A percentile compares a stretch with the other conserved stretches of the same genome.
Evolutionary conservation across 2,888 invertebrate genomes (phyloP).

Genomic region (Hoplodrina blanda): DNA sequence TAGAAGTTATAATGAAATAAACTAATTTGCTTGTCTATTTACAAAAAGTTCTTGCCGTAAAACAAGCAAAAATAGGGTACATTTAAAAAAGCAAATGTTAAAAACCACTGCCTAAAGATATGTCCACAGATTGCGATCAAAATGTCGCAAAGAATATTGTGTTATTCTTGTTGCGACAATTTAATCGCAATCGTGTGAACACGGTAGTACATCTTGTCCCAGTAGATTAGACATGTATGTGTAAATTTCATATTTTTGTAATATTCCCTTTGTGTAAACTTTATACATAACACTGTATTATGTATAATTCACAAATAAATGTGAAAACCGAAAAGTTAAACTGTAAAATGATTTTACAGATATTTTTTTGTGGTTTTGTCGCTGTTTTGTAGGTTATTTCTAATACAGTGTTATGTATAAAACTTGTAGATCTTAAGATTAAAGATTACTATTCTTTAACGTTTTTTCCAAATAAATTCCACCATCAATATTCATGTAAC

Average conservation of each 20-base stretch:
- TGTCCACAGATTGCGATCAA: conserved; percentile 29
- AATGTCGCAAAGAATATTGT: conserved; percentile 43
- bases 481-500: conserved; percentile 54
- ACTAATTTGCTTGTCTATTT: background rate
- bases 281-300: conserved; percentile 37
- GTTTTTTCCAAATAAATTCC: conserved; percentile 55
- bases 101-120: conserved; percentile 17
- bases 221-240: conserved; percentile 49
- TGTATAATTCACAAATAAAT: background rate
- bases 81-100: conserved; percentile 23
- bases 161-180: conserved; percentile 32
- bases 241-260: conserved; percentile 66
- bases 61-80: background rate
- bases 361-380: background rate
- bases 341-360: conserved; percentile 18
- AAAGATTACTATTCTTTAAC: conserved; percentile 57
- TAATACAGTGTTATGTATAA: conserved; percentile 40
- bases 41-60: conserved; percentile 10
- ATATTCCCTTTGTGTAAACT: conserved; percentile 47
- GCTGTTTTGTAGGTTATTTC: background rate
- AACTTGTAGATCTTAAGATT: conserved; percentile 54
- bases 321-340: background rate
- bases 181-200: conserved; percentile 24
- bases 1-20: background rate
- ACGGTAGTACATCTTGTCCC: conserved; percentile 51